phyloP scores from a whole-genome alignment of 2,888 invertebrate genomes.

The Creontiades dilutus region DNA sequence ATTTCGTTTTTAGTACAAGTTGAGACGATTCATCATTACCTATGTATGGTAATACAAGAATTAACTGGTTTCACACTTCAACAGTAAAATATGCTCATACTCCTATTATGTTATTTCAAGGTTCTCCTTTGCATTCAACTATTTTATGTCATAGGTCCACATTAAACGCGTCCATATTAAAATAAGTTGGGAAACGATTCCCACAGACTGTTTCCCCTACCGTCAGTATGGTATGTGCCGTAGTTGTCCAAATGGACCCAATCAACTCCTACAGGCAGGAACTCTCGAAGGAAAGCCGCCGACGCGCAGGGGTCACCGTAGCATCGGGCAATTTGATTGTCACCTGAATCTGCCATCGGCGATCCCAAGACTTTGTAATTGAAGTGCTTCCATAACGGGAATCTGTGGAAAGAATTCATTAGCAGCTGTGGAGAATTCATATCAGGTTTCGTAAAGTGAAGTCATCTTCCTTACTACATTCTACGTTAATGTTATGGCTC shows the following conservation, averaged over 20 bases:
- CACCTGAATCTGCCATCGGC: conserved; percentile 70
- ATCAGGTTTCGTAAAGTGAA: background rate
- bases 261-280: conserved; percentile 83
- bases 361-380: conserved; percentile 58
- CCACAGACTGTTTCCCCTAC: background rate
- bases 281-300: conserved; percentile 88
- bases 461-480: background rate
- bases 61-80: no score
- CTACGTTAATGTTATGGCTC: no score
- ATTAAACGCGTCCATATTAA: no score
- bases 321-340: conserved; percentile 57
- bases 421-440: background rate
- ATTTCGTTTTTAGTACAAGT: no score
- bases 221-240: conserved; percentile 81
- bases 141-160: no score
- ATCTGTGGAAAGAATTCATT: conserved; percentile 78
- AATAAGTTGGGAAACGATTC: no score
- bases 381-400: conserved; percentile 82
- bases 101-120: no score
- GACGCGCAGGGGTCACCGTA: conserved; percentile 84
- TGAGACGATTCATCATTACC: no score
- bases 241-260: conserved; percentile 92
- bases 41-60: no score
- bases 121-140: no score
- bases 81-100: no score